Percentiles rank a stretch among this genome's conserved stretches.
These are phyloP conservation scores for Agrochola macilenta DNA, from an alignment of 2,888 invertebrate genomes.

Conservation along the genomic window DNA sequence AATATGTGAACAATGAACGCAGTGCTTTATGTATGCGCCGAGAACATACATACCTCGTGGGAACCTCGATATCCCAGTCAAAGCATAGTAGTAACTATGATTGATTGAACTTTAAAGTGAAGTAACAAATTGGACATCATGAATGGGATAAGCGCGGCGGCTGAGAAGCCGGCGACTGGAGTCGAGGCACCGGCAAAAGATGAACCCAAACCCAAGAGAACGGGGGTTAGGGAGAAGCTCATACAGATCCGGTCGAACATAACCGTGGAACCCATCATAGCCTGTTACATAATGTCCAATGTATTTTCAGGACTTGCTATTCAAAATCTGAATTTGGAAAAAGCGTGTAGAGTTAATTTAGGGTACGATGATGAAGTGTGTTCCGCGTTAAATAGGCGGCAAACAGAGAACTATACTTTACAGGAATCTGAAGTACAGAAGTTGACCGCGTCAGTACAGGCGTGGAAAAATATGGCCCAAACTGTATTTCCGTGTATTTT, in stretches of 20 bases:
- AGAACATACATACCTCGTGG: constrained; percentile 58
- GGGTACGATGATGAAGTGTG: constrained; percentile 93
- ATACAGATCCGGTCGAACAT: constrained; percentile 90
- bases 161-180: constrained; percentile 79
- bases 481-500: constrained; percentile 90
- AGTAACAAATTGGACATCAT: constrained; percentile 76
- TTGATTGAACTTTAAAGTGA: constrained; percentile 74
- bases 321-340: constrained; percentile 96
- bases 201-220: constrained; percentile 77
- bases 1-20: constrained; percentile 65
- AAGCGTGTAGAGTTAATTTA: constrained; percentile 96
- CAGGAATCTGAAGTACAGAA: constrained; percentile 92
- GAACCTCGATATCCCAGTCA: constrained; percentile 58
- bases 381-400: constrained; percentile 93
- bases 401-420: constrained; percentile 92
- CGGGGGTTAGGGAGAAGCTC: constrained; percentile 84
- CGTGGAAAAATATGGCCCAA: constrained; percentile 91
- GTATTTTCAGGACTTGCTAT: constrained; percentile 94
- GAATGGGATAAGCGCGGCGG: constrained; percentile 84
- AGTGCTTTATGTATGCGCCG: constrained; percentile 42
- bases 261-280: constrained; percentile 93
- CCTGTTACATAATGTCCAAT: constrained; percentile 93
- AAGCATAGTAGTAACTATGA: constrained; percentile 72
- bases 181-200: constrained; percentile 77
- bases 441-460: constrained; percentile 90